phyloP scores from a whole-genome alignment of 2,113 vertebrate genomes.

The Coregonus clupeaformis region DNA sequence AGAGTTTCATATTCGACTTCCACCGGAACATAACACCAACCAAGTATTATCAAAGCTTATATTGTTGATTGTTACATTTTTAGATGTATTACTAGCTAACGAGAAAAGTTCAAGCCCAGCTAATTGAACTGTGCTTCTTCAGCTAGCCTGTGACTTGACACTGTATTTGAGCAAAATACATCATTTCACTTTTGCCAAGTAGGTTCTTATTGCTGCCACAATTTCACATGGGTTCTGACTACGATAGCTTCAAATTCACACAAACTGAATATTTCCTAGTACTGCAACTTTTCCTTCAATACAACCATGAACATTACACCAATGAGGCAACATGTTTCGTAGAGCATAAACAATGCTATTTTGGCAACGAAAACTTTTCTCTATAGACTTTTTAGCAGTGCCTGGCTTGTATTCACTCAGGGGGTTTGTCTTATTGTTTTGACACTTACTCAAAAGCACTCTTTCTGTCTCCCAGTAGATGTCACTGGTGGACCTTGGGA shows the following conservation, averaged over 20 bases:
- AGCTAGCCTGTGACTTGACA: too few relatives aligned
- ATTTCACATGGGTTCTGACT: neutral
- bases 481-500: slow-evolving; percentile 79
- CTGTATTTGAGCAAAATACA: neutral
- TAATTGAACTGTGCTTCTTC: neutral
- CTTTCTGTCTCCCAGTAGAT: slow-evolving; percentile 65
- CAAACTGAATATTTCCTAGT: neutral
- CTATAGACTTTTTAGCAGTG: too few relatives aligned
- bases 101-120: neutral
- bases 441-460: neutral
- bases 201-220: neutral
- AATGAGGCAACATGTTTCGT: neutral
- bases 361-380: too few relatives aligned
- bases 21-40: neutral
- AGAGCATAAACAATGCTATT: neutral
- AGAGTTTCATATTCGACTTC: neutral
- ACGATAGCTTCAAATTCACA: neutral
- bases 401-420: too few relatives aligned
- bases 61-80: neutral
- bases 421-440: neutral
- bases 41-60: neutral
- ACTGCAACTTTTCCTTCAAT: neutral
- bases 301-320: neutral
- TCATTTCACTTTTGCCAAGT: neutral
- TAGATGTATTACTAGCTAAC: neutral